Evolutionary conservation across 2,113 vertebrate genomes (phyloP), one percentile per base, ranked within the genome.

Genomic region (zebrafish (Danio rerio)): DNA sequence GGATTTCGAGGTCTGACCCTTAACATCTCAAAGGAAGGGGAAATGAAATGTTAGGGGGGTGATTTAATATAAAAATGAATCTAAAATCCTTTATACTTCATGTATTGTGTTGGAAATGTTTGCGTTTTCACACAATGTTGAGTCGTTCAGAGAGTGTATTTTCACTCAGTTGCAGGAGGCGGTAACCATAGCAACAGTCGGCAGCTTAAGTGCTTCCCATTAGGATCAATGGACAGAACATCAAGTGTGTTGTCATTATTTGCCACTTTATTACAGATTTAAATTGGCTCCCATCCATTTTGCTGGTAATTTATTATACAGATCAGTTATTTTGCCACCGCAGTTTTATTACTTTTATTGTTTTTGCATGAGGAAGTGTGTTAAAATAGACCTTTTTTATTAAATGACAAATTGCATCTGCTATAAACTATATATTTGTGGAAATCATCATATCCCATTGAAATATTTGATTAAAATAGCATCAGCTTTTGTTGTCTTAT

Each of bases 181-280:
- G 49, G 69, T 72, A 72, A 53, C 69, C 69, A 72, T 72, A 53
- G 69, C 69, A 72, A 72, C 69, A 53, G 49, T 40, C 21, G 47
- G 20, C 45, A 31, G 7, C 11, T 31, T 47, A 53, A 72, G 20
- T 53, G 49, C 69, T 31, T 72, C 31, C 13, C 18, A 53, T 72
- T 72, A 50, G 49, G 69, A 53, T 72, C 20, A 72, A 52, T 72
- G 69, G 49, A 72, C 16, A 47, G 65, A 47, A 4, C 2, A 68
- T 21, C 18, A 61, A 31, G 31, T 5, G 18, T 11, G 3, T 9
- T 43, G 63, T 53, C 49, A 31, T 53, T 53, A 31, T 53, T 40
- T 72, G 11, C 1, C 5, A 40, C 7, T 72, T 72, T 16, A 53
- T 53, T 40, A 53, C 31, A 52, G 7, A 72, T 72, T 40, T 72